Evolutionary conservation across 1,140 invertebrate genomes (phyloP), one percentile per base, ranked within the genome.

Genomic region (Listronotus oregonensis): DNA sequence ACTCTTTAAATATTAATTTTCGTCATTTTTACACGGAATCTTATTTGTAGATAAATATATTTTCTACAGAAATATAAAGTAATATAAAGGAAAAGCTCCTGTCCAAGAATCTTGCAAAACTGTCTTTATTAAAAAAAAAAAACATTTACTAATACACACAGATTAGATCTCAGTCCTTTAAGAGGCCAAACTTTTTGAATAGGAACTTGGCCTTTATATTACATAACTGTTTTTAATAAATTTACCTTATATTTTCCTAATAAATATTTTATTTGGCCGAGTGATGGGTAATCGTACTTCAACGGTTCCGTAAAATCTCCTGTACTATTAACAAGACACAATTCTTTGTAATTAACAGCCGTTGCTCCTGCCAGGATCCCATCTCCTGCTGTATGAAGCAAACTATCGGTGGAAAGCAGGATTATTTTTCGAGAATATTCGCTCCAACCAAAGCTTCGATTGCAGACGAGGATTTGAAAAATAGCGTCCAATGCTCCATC

Each of bases 401-500:
- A 58, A 21, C 78, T 80, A 65, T 81, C 80, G 0, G 81, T 82
- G 17, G 78, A 74, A 1, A 82, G 37, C 0, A 82, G 64, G 12
- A 82, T 72, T 10, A 82, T 66, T 62, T 79, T 78, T 21, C 79
- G 59, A 1, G 81, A 75, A 43, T 75, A 62, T 6, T 76, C 67
- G 15, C 74, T 64, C 80, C 80, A 82, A 9, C 74, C 75, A 34
- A 83, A 77, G 52, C 74, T 61, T 7, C 75, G 55, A 7, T 72
- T 51, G 51, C 81, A 83, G 0, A 74, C 67, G 10, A 82, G 67
- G 12, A 80, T 76, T 72, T 88, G 87, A 79, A 86, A 82, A 11
- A 88, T 78, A 34, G 85, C 86, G 73, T 87, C 86, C 57, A 87
- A 79, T 4, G 84, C 85, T 39, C 86, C 86, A 70, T 88, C 86